These are phyloP conservation scores for Mystacides longicornis DNA, from an alignment of 2,888 invertebrate species.

Conservation along the genomic window DNA sequence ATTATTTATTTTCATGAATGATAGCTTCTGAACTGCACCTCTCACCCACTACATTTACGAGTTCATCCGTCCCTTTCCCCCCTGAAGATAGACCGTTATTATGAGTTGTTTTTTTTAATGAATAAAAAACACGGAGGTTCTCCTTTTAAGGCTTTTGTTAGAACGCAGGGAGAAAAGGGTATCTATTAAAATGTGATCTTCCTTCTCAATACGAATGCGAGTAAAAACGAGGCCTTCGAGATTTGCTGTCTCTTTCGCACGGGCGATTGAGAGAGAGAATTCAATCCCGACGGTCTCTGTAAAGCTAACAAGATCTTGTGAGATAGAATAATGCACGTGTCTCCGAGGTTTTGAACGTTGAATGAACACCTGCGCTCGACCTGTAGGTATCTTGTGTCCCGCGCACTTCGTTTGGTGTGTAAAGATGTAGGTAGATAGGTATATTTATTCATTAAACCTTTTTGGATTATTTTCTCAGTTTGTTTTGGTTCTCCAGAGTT, in stretches of 20 bases:
- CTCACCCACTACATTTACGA: not conserved
- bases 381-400: slow-evolving; percentile 10
- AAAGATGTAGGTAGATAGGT: not conserved
- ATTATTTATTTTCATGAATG: too few species aligned
- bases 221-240: too few species aligned
- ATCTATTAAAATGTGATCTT: not conserved
- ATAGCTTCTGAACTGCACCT: too few species aligned
- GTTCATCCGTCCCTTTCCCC: not conserved
- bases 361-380: slow-evolving; percentile 15
- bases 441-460: slow-evolving; percentile 2
- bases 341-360: not conserved
- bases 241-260: too few species aligned
- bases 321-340: slow-evolving; percentile 1
- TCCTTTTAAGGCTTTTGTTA: not conserved
- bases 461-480: slow-evolving; percentile 8
- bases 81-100: not conserved
- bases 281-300: not conserved
- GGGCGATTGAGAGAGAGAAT: too few species aligned
- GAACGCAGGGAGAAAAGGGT: not conserved
- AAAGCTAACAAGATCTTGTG: slow-evolving; percentile 3
- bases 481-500: slow-evolving; percentile 6
- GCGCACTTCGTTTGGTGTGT: slow-evolving; percentile 7
- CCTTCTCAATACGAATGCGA: not conserved
- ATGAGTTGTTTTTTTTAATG: not conserved
- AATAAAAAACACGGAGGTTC: not conserved